phyloP scores from a whole-genome alignment of 2,113 vertebrate species.

The Tupaia chinensis region DNA sequence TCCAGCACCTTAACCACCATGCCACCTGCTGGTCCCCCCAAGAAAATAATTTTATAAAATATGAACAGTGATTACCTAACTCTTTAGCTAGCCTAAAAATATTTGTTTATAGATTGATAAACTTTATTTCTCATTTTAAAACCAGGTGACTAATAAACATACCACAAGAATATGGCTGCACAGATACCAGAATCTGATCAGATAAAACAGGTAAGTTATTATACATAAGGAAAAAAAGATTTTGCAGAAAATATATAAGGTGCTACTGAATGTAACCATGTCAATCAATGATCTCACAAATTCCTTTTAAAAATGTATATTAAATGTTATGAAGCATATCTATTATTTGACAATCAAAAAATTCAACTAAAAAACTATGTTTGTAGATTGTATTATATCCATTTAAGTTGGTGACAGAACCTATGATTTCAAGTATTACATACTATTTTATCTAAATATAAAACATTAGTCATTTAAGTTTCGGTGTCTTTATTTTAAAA shows the following conservation, averaged over 20 bases:
- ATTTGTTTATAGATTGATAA: slow-evolving; percentile 47
- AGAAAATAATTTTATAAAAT: slow-evolving; percentile 32
- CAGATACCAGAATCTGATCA: slow-evolving; percentile 96
- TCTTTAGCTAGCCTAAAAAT: slow-evolving; percentile 28
- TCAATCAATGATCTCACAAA: background rate
- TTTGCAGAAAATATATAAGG: slow-evolving; percentile 2
- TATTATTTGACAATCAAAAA: slow-evolving; percentile 38
- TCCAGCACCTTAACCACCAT: too few species aligned
- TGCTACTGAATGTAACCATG: background rate
- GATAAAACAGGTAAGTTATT: slow-evolving; percentile 95
- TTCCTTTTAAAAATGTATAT: slow-evolving; percentile 32
- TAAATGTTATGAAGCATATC: background rate
- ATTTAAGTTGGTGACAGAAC: slow-evolving; percentile 16
- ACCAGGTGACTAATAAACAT: slow-evolving; percentile 80
- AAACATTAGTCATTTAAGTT: slow-evolving; percentile 24
- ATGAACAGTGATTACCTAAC: background rate
- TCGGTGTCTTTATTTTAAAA: slow-evolving; percentile 54
- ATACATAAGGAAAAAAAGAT: slow-evolving; percentile 44
- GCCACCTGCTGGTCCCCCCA: too few species aligned
- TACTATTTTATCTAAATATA: slow-evolving; percentile 18
- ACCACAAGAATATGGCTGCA: slow-evolving; percentile 89
- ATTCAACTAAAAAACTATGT: background rate
- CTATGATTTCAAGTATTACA: background rate
- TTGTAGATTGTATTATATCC: slow-evolving; percentile 5
- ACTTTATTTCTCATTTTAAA: slow-evolving; percentile 63